Evolutionary conservation across 2,888 invertebrate species (phyloP).

Genomic region (Epinotia brunnichana): DNA sequence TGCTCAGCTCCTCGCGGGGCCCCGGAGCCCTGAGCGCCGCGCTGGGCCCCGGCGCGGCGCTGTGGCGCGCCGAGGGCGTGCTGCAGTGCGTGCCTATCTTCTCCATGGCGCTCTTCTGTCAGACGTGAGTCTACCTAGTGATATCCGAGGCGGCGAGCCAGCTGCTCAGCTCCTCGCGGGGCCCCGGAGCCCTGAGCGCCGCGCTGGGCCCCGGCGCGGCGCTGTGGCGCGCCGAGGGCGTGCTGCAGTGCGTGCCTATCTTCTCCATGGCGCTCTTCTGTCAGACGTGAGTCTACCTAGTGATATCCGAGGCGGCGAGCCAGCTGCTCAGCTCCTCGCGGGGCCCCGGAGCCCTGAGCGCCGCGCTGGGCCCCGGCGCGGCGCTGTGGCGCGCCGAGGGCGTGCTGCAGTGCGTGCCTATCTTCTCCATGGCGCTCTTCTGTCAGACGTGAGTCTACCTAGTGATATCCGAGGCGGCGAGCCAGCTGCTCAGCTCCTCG

Average conservation of each 20-base stretch:
- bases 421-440: slow-evolving; percentile 97
- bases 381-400: slow-evolving; percentile 93
- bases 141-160: slow-evolving; percentile 90
- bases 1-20: slow-evolving; percentile 90
- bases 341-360: slow-evolving; percentile 88
- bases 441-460: slow-evolving; percentile 93
- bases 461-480: slow-evolving; percentile 90
- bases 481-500: slow-evolving; percentile 88
- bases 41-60: slow-evolving; percentile 85
- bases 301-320: slow-evolving; percentile 90
- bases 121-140: slow-evolving; percentile 90
- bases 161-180: slow-evolving; percentile 89
- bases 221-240: slow-evolving; percentile 92
- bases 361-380: slow-evolving; percentile 86
- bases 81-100: slow-evolving; percentile 97
- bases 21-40: slow-evolving; percentile 89
- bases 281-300: slow-evolving; percentile 90
- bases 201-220: slow-evolving; percentile 86
- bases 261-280: slow-evolving; percentile 98
- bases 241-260: slow-evolving; percentile 96
- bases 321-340: slow-evolving; percentile 90
- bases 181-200: slow-evolving; percentile 88
- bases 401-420: slow-evolving; percentile 95
- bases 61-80: slow-evolving; percentile 93
- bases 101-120: slow-evolving; percentile 98